These are phyloP conservation scores for Brachypteracias leptosomus DNA, from an alignment of 2,113 vertebrate genomes.

Conservation along the genomic window DNA sequence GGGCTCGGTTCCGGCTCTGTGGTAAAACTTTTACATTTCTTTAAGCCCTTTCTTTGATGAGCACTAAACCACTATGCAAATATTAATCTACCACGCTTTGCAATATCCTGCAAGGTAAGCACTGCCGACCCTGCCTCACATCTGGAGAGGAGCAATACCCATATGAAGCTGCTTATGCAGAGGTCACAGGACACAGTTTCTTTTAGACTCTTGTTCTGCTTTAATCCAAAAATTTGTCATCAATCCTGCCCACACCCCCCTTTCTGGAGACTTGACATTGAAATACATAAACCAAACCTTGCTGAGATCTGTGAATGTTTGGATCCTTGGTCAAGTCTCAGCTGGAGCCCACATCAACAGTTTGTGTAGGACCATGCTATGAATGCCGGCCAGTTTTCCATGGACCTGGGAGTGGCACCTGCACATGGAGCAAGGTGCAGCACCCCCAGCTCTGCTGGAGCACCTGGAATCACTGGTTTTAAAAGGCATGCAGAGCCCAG, in stretches of 20 bases:
- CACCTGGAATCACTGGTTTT: background rate
- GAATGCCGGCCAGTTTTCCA: too few relatives aligned
- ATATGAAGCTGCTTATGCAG: background rate
- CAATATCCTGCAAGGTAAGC: background rate
- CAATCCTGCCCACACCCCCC: background rate
- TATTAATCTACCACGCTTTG: background rate
- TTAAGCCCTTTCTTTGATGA: background rate
- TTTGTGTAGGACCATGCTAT: background rate
- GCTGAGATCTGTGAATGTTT: background rate
- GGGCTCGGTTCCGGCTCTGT: background rate
- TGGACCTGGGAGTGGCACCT: background rate
- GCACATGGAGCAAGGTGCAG: background rate
- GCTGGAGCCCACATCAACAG: background rate
- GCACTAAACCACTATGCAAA: background rate
- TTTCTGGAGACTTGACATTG: rapidly evolving
- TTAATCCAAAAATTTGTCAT: background rate
- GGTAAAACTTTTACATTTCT: background rate
- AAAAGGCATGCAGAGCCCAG: background rate
- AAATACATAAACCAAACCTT: background rate
- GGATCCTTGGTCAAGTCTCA: background rate
- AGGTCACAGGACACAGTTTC: background rate
- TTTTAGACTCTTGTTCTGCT: background rate
- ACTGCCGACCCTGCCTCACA: background rate
- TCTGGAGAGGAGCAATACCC: background rate
- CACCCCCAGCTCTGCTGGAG: background rate